Evolutionary conservation across 2,797 vertebrate species (phyloP), one percentile per base, ranked within the genome.

Genomic region (Ispidina lecontei): DNA sequence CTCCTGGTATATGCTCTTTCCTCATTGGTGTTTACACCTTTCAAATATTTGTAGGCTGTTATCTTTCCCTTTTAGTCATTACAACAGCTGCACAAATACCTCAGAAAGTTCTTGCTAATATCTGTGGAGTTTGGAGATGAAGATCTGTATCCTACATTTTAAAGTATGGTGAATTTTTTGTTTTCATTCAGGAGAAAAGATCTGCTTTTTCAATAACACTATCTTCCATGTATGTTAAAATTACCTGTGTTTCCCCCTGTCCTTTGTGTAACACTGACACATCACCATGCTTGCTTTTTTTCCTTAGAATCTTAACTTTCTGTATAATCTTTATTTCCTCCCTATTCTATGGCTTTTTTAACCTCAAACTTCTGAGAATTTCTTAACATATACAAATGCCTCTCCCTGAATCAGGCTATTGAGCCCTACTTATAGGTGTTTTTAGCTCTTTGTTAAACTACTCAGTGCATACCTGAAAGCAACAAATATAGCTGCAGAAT

Each of bases 61-160:
- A 54, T 78, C 93, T 94, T 92, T 81, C 44, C 56, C 26, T 84
- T 84, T 90, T 33, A 81, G 37, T 86, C 77, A 72, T 84, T 63
- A 60, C 35, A 51, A 86, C 76, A 88, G 44, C 63, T 70, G 71
- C 39, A 54, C 39, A 92, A 92, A 94, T 46, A 79, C 9, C 28
- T 89, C 82, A 83, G 43, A 92, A 88, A 39, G 22, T 49, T 84
- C 86, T 90, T 78, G 21, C 47, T 72, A 89, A 84, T 94, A 92
- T 93, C 91, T 92, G 59, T 91, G 52, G 43, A 69, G 62, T 67
- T 89, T 47, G 83, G 60, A 87, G 93, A 62, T 3, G 4, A 65
- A 89, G 39, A 21, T 91, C 35, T 2, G 0, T 78, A 74, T 77
- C 55, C 54, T 74, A 56, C 52, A 80, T 86, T 87, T 75, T 83